Evolutionary conservation across 2,113 vertebrate genomes (phyloP).

Genomic region (Heterotilapia buettikoferi): DNA sequence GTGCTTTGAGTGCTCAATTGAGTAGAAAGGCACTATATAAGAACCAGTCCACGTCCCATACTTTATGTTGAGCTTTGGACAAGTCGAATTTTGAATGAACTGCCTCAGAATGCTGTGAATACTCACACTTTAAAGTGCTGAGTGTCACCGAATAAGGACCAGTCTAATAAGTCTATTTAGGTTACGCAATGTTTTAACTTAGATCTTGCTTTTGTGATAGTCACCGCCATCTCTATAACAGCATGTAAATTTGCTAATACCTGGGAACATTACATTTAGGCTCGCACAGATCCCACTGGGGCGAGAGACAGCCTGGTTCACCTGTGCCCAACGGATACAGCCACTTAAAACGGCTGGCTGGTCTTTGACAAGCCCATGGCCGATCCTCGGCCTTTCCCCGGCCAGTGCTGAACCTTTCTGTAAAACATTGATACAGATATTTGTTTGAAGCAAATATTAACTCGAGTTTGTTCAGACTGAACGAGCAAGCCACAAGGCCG

Average conservation of each 20-base stretch:
- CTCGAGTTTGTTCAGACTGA: not conserved
- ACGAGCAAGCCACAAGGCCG: not conserved
- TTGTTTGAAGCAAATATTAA: not conserved
- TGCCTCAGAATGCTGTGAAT: not conserved
- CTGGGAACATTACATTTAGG: not conserved
- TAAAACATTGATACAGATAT: not conserved
- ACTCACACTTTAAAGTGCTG: not conserved
- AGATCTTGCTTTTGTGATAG: not conserved
- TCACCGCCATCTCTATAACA: not conserved
- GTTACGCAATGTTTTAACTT: not conserved
- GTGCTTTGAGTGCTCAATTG: not conserved
- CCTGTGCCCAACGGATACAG: not conserved
- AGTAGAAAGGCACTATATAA: not conserved
- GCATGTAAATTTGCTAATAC: not conserved
- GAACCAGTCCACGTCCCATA: not conserved
- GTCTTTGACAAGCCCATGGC: not conserved
- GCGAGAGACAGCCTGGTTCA: not conserved
- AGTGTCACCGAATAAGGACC: not conserved
- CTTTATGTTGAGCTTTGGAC: not conserved
- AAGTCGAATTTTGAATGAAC: not conserved
- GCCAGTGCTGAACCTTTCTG: not conserved
- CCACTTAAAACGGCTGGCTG: not conserved
- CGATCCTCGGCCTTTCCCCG: not conserved
- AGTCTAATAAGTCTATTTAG: not conserved
- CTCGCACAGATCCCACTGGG: not conserved